Base-by-base conservation (phyloP, 2,888 invertebrate species). In the Arctia plantaginis region DNA sequence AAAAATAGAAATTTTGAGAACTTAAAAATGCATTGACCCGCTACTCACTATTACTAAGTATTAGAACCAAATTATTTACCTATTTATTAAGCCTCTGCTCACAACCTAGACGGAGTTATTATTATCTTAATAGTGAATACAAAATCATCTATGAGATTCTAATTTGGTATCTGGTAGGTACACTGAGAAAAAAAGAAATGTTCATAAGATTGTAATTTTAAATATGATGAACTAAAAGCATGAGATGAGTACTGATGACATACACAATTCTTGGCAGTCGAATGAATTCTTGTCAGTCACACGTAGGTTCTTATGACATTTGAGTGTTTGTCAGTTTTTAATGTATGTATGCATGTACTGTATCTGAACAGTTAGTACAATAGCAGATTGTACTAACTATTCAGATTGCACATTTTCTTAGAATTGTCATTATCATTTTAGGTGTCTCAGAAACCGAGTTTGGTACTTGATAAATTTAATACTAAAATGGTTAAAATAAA, bases 1-100 rank as follows among this genome's bases (percentile, higher is more conserved):
- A 91, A 89, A 84, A 84, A 67, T 44, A 66, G 6, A 30, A 85
- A 84, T 86, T 89, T 76, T 80, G 89, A 89, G 86, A 88, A 89
- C 83, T 87, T 79, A 85, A 76, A 78, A 71, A 77, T 73, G 76
- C 77, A 81, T 73, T 67, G 77, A 74, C 79, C 85, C 75, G 78
- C 80, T 82, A 73, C 77, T 55, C 80, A 83, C 77, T 82, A 75
- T 33, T 27, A 64, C 35, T 51, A 27, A 47, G 64, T 27, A 30
- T 67, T 71, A 77, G 41, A 73, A 79, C 64, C 77, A 74, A 80
- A 77, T 81, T 15, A 82, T 83, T 12, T 83, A 85, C 79, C 82
- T 72, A n/a, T 77, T 80, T 73, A 39, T 18, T 44, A 71, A 73
- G 59, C 44, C 59, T 75, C 71, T 62, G 62, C 73, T 78, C 73